These are phyloP conservation scores for Phyllotreta striolata DNA, from an alignment of 2,888 invertebrate species.

Conservation along the genomic window DNA sequence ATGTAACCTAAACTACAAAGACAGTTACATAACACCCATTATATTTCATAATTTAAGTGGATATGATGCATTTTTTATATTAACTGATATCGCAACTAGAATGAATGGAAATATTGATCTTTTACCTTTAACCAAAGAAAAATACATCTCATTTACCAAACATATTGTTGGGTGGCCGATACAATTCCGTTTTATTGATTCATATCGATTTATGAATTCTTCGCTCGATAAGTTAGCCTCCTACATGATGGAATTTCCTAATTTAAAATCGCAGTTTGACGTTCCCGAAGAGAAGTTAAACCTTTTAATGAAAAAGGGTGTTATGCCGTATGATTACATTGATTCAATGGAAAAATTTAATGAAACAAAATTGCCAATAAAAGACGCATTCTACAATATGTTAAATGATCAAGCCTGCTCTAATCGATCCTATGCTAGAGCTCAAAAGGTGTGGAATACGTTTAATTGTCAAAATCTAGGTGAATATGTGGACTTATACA, in stretches of 20 bases:
- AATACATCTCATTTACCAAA: slow-evolving; percentile 45
- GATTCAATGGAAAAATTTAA: slow-evolving; percentile 25
- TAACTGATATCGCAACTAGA: slow-evolving; percentile 39
- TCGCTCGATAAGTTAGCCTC: slow-evolving; percentile 44
- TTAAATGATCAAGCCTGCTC: slow-evolving; percentile 23
- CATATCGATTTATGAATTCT: slow-evolving; percentile 43
- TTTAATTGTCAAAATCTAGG: slow-evolving; percentile 32
- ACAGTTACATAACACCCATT: slow-evolving; percentile 39
- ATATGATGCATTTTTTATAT: slow-evolving; percentile 48
- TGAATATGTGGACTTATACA: slow-evolving; percentile 28
- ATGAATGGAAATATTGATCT: slow-evolving; percentile 40
- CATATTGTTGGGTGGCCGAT: slow-evolving; percentile 32
- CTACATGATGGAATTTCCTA: slow-evolving; percentile 36
- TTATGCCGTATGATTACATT: slow-evolving; percentile 29
- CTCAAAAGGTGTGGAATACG: slow-evolving; percentile 27
- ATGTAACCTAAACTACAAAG: slow-evolving; percentile 45
- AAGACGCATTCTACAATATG: slow-evolving; percentile 17
- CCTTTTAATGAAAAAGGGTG: slow-evolving; percentile 31
- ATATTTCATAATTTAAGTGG: slow-evolving; percentile 49
- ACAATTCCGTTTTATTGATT: slow-evolving; percentile 44
- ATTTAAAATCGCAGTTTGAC: slow-evolving; percentile 22
- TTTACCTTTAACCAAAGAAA: slow-evolving; percentile 44
- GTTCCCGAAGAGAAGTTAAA: slow-evolving; percentile 26
- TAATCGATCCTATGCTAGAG: slow-evolving; percentile 20
- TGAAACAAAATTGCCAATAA: slow-evolving; percentile 7